Base-by-base conservation (phyloP, 2,113 vertebrate genomes). In the Bubo blakistoni region DNA sequence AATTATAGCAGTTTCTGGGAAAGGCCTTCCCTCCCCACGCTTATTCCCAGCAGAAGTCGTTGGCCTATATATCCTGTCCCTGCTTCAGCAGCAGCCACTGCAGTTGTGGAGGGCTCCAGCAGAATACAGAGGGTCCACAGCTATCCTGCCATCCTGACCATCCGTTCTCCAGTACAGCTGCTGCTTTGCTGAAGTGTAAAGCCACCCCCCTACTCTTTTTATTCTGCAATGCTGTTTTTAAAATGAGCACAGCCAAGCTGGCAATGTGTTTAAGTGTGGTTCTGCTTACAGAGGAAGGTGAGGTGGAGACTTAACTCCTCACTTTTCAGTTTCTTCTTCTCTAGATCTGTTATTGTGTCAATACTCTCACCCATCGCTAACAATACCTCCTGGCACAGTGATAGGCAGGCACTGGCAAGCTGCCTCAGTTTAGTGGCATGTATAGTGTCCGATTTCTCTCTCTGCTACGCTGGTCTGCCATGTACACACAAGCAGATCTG, bases 81-180 rank as follows among this genome's bases (percentile, higher is more conserved):
- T 67, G 29, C 62, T 65, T 52, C 71, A 77, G 52, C 52, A 82
- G 76, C 67, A 61, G 74, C 74, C 24, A 2, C 24, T 34, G 0
- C 1, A 27, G 8, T 29, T 81, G 12, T 51, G 0, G 1, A 24
- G 70, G 16, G 24, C 17, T 65, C 42, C 40, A 17, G 13, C 0
- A 2, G n/a, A 72, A 61, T 0, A 29, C 69, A 30, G 57, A 59
- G 51, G 42, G 30, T 57, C 40, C 34, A 8, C n/a, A 73, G 67
- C 62, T 38, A 2, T 70, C 36, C 76, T 85, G 72, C 65, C 13
- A 16, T 44, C 29, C 81, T 94, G 83, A 57, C 63, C 42, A 22
- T 14, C 54, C 22, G 59, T 42, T 81, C 15, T 71, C 32, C 74
- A 69, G 55, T 21, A 34, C 54, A 77, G 58, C 62, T 86, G 85